Base-by-base conservation (phyloP, 2,888 invertebrate species). In the Stegophylla sp. region DNA sequence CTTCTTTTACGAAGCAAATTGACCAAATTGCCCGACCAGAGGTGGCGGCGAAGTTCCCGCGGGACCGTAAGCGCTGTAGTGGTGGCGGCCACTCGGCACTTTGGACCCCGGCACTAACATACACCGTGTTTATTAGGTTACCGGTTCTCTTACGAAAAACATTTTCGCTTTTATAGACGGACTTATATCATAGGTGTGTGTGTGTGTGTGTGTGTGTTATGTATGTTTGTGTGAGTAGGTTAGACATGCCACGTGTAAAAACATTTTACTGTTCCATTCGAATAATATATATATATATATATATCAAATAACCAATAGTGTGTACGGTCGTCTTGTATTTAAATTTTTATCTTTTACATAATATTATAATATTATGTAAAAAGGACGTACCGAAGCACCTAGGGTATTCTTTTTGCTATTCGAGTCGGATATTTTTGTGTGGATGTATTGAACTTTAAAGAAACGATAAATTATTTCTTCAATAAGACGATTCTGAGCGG, bases 11-110 rank as follows among this genome's bases (percentile, higher is more conserved):
- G 53, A 28, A 82, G 72, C 72, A 81, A 81, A 82, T 73, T 82
- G 61, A 81, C 77, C 79, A 67, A 82, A 82, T 79, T 66, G 82
- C 71, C 73, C 82, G 82, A 81, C 61, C 79, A 48, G 79, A 20
- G 51, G 41, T 23, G 51, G 51, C 51, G 43, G 61, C 61, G 73
- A 45, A 43, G 69, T 71, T 69, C 79, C 79, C 79, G 61, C 69
- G 79, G 69, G 79, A 79, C 61, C 26, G 28, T 45, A 45, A n/a
- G 45, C 45, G 63, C 51, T 15, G 73, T 59, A 26, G 73, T 26
- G 56, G 67, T 13, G 45, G 48, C 59, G 59, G 61, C 69, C 79
- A 79, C 79, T 79, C 79, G 79, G 79, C 79, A 79, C 79, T 79
- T 79, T 79, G 56, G 59, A 51, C 77, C 59, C 77, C 67, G 45